Percentiles rank a stretch among this genome's conserved stretches.
phyloP scores from a whole-genome alignment of 2,113 vertebrate species.

The Neolamprologus fasciatus region DNA sequence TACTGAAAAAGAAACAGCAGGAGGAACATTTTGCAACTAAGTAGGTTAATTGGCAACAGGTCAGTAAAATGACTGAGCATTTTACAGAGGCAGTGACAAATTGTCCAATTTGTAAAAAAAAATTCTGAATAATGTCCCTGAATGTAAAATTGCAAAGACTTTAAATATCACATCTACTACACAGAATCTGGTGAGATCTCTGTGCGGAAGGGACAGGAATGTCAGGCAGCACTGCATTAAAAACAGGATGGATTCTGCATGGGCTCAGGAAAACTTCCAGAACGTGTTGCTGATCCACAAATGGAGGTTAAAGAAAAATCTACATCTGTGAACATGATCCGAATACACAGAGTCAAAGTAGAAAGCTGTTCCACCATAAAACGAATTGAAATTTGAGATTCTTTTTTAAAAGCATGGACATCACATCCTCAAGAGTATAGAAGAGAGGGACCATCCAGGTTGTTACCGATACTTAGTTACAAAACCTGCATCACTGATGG shows the following conservation, averaged over 20 bases:
- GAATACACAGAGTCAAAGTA: neutral
- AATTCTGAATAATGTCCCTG: neutral
- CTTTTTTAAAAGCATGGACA: neutral
- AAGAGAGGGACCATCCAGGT: neutral
- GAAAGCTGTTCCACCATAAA: neutral
- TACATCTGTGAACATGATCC: neutral
- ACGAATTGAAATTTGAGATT: neutral
- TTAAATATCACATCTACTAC: neutral
- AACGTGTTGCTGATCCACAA: neutral
- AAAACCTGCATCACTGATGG: neutral
- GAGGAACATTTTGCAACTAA: neutral
- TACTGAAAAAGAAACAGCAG: neutral
- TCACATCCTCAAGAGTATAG: neutral
- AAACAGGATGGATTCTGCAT: neutral
- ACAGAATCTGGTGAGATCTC: neutral
- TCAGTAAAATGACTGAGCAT: neutral
- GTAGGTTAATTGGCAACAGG: neutral
- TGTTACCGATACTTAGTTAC: neutral
- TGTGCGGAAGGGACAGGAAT: neutral
- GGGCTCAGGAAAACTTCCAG: neutral
- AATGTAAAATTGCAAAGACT: neutral
- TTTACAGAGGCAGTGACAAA: neutral
- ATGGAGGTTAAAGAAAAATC: neutral
- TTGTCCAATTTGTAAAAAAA: neutral
- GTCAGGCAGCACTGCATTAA: neutral